Percentiles rank a stretch among this genome's conserved stretches.
phyloP scores from a whole-genome alignment of 2,888 invertebrate genomes.

The Yponomeuta evonymella region DNA sequence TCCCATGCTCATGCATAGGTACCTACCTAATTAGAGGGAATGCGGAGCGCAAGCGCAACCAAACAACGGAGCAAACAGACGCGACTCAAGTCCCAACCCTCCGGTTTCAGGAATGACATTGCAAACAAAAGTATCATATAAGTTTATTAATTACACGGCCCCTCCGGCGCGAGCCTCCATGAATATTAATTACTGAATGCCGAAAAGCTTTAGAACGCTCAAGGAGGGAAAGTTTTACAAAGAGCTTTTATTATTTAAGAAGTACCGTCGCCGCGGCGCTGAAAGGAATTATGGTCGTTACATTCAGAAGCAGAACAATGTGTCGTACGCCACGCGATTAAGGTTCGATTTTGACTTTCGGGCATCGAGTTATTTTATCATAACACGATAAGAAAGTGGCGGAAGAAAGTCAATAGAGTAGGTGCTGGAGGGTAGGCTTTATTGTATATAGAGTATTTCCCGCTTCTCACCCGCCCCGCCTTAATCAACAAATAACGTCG shows the following conservation, averaged over 20 bases:
- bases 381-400: slow-evolving; percentile 72
- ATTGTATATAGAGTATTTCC: slow-evolving; percentile 34
- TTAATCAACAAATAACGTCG: slow-evolving; percentile 44
- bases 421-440: slow-evolving; percentile 68
- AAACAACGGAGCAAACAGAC: slow-evolving; percentile 15
- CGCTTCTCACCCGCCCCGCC: slow-evolving; percentile 43
- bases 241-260: slow-evolving; percentile 76
- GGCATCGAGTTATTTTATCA: slow-evolving; percentile 50
- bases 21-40: neutral
- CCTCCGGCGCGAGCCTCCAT: slow-evolving; percentile 71
- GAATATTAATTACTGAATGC: slow-evolving; percentile 76
- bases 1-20: neutral
- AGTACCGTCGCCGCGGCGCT: slow-evolving; percentile 64
- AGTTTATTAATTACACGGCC: slow-evolving; percentile 76
- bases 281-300: slow-evolving; percentile 64
- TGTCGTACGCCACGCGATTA: slow-evolving; percentile 30
- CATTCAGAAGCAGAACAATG: slow-evolving; percentile 31
- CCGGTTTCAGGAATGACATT: slow-evolving; percentile 66
- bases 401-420: slow-evolving; percentile 75
- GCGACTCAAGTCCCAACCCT: slow-evolving; percentile 19
- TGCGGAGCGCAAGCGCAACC: slow-evolving; percentile 35
- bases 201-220: slow-evolving; percentile 74
- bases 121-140: slow-evolving; percentile 77
- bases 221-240: slow-evolving; percentile 76
- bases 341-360: slow-evolving; percentile 36